These are phyloP conservation scores for Dendrolimus pini DNA, from an alignment of 2,888 invertebrate genomes.

Conservation along the genomic window DNA sequence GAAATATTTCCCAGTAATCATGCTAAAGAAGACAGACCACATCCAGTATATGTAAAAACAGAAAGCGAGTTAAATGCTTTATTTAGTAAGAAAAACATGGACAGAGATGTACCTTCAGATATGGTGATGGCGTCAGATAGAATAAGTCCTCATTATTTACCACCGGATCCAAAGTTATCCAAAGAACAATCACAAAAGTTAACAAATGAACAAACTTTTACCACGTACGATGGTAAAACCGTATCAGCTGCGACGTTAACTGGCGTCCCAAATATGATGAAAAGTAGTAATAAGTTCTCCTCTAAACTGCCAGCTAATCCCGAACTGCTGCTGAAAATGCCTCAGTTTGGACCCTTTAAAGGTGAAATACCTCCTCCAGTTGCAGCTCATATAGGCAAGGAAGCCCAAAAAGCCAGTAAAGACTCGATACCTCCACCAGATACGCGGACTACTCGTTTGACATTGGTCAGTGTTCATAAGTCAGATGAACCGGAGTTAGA, in stretches of 20 bases:
- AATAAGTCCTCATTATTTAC: conserved; percentile 84
- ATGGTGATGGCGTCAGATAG: conserved; percentile 84
- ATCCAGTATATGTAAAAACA: conserved; percentile 64
- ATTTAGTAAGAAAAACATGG: conserved; percentile 57
- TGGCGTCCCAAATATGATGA: conserved; percentile 64
- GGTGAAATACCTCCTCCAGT: conserved; percentile 81
- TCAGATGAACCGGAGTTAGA: conserved; percentile 23
- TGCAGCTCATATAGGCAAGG: conserved; percentile 33
- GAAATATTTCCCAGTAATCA: conserved; percentile 62
- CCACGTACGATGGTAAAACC: conserved; percentile 86
- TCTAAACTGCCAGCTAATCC: conserved; percentile 61
- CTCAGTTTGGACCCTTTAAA: conserved; percentile 85
- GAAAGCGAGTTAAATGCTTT: conserved; percentile 46
- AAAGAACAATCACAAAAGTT: conserved; percentile 68
- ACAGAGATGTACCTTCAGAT: conserved; percentile 68
- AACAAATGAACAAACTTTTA: conserved; percentile 68
- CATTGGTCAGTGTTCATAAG: conserved; percentile 46
- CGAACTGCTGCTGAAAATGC: conserved; percentile 79
- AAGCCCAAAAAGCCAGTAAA: conserved; percentile 12
- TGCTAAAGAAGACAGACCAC: conserved; percentile 67
- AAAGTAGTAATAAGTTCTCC: conserved; percentile 52
- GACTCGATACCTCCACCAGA: conserved; percentile 14
- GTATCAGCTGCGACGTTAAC: conserved; percentile 80
- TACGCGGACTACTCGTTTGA: conserved; percentile 48
- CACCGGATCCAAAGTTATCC: conserved; percentile 76